Evolutionary conservation across 2,797 vertebrate species (phyloP).

Genomic region (Hemibagrus guttatus): DNA sequence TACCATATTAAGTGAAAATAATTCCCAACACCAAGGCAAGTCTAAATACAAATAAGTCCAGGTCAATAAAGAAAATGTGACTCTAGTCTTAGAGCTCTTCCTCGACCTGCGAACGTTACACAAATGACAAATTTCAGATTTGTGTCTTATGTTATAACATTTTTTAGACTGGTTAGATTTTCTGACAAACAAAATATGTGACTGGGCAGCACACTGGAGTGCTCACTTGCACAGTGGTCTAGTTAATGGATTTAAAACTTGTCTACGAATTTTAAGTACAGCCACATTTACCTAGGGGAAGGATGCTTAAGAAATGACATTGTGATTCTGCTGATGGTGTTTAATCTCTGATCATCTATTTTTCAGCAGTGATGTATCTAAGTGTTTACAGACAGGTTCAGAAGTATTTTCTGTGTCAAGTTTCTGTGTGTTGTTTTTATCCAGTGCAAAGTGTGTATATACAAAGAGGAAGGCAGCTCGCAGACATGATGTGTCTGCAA

Average conservation of each 20-base stretch:
- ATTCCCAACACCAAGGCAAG: background rate
- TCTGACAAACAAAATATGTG: background rate
- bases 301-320: background rate
- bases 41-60: background rate
- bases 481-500: constrained; percentile 55
- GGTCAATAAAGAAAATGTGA: background rate
- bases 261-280: background rate
- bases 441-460: background rate
- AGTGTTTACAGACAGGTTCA: background rate
- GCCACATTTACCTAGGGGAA: background rate
- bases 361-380: background rate
- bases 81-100: background rate
- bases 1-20: no score
- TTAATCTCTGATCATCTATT: background rate
- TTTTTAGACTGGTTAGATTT: background rate
- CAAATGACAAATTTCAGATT: background rate
- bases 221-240: background rate
- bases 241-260: background rate
- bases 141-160: background rate
- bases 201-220: background rate
- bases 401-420: background rate
- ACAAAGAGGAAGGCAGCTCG: background rate
- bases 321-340: background rate
- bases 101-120: background rate
- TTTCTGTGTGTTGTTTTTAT: constrained; percentile 17